Evolutionary conservation across 2,113 vertebrate genomes (phyloP).

Genomic region (Tenrec ecaudatus): DNA sequence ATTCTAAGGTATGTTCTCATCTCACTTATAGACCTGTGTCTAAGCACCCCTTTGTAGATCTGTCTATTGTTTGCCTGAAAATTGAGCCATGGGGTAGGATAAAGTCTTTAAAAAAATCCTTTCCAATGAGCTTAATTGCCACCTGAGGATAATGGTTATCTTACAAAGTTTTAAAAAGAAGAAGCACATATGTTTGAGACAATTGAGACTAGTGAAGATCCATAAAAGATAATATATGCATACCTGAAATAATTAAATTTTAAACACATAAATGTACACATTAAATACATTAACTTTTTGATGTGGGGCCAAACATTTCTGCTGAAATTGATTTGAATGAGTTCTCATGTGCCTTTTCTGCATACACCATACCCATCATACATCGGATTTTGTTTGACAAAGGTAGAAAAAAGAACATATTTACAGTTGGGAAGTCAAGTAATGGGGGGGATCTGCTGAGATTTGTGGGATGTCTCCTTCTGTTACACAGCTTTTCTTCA

Average conservation of each 20-base stretch:
- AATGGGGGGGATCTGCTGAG: not conserved
- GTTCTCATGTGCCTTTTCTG: not conserved
- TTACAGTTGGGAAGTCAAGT: not conserved
- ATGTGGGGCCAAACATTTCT: not conserved
- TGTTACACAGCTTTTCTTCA: not conserved
- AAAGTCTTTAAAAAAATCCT: not conserved
- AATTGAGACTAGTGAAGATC: slow-evolving; percentile 1
- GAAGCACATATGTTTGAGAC: not conserved
- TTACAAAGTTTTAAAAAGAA: not conserved
- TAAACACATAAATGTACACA: not conserved
- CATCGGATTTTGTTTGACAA: slow-evolving; percentile 31
- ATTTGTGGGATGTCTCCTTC: slow-evolving; percentile 18
- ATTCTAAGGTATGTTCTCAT: no score
- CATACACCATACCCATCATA: not conserved
- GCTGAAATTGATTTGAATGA: not conserved
- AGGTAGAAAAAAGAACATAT: not conserved
- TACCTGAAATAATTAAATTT: slow-evolving; percentile 33
- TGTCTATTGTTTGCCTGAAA: no score
- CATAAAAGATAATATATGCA: not conserved
- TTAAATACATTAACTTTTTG: not conserved
- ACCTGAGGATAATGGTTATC: not conserved
- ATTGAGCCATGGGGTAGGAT: no score
- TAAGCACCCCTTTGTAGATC: no score
- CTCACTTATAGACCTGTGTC: no score
- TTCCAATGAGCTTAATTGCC: not conserved